Percentiles rank a stretch among this genome's conserved stretches.
These are phyloP conservation scores for Eufriesea mexicana DNA, from an alignment of 1,140 invertebrate species.

Conservation along the genomic window DNA sequence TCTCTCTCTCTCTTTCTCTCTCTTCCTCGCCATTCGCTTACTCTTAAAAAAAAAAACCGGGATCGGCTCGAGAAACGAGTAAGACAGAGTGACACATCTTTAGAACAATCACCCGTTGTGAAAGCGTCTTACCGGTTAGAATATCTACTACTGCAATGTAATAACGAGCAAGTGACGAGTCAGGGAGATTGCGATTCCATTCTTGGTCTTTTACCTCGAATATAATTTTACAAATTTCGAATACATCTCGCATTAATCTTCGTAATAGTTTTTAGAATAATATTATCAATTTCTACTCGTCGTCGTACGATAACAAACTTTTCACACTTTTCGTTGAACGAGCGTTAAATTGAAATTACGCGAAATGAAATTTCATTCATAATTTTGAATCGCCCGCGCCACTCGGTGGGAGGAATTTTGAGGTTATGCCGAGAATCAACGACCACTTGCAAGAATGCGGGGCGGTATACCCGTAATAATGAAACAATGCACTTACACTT, in stretches of 20 bases:
- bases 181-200: conserved; percentile 48
- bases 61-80: conserved; percentile 42
- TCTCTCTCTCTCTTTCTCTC: conserved; percentile 19
- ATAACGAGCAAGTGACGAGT: conserved; percentile 51
- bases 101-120: conserved; percentile 74
- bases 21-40: conserved; percentile 5
- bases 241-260: too few relatives aligned
- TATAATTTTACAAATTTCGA: neutral
- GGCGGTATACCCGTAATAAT: neutral
- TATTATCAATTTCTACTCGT: neutral
- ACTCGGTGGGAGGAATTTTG: neutral
- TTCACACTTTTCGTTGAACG: neutral
- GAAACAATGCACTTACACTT: conserved; percentile 32
- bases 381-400: neutral
- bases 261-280: neutral
- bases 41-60: conserved; percentile 47
- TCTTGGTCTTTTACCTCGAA: neutral
- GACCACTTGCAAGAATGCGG: conserved; percentile 6
- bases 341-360: neutral
- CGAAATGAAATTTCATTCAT: neutral
- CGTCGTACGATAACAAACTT: neutral
- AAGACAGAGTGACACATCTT: conserved; percentile 69
- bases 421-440: neutral
- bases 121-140: conserved; percentile 66
- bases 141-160: conserved; percentile 55